Percentiles rank a stretch among this genome's conserved stretches.
phyloP scores from a whole-genome alignment of 2,797 vertebrate species.

The Pseudochirops cupreus region DNA sequence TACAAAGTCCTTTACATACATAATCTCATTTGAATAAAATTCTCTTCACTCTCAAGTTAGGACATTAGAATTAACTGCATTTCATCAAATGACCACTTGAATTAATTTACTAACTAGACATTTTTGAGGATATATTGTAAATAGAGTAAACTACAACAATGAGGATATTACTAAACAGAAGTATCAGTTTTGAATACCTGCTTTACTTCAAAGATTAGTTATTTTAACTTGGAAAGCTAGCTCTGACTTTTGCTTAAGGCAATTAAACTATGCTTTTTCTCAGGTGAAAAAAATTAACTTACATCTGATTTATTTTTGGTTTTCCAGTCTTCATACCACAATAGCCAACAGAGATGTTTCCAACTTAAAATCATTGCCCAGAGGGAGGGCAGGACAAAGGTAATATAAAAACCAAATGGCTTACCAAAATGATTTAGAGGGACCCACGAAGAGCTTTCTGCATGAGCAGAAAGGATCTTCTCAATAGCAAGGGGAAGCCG shows the following conservation, averaged over 20 bases:
- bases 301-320: constrained; percentile 24
- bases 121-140: constrained; percentile 49
- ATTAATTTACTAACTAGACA: constrained; percentile 34
- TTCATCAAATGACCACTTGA: constrained; percentile 61
- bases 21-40: constrained; percentile 44
- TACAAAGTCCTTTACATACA: background rate
- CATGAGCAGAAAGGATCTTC: constrained; percentile 75
- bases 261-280: constrained; percentile 29
- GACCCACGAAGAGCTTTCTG: constrained; percentile 72
- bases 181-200: background rate
- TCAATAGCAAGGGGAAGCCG: constrained; percentile 79
- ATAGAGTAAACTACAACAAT: constrained; percentile 29
- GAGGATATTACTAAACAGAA: constrained; percentile 53
- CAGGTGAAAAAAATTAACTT: constrained; percentile 48
- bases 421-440: constrained; percentile 81
- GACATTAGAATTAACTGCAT: constrained; percentile 44
- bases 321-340: constrained; percentile 22
- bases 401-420: constrained; percentile 62
- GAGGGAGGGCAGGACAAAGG: constrained; percentile 23
- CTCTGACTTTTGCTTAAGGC: constrained; percentile 40
- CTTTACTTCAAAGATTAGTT: constrained; percentile 18
- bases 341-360: constrained; percentile 46
- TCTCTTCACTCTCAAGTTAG: constrained; percentile 16
- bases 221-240: constrained; percentile 47
- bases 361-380: constrained; percentile 54